Conservation (phyloP, 1,140 invertebrate species). For the Drosophila leontia region DNA sequence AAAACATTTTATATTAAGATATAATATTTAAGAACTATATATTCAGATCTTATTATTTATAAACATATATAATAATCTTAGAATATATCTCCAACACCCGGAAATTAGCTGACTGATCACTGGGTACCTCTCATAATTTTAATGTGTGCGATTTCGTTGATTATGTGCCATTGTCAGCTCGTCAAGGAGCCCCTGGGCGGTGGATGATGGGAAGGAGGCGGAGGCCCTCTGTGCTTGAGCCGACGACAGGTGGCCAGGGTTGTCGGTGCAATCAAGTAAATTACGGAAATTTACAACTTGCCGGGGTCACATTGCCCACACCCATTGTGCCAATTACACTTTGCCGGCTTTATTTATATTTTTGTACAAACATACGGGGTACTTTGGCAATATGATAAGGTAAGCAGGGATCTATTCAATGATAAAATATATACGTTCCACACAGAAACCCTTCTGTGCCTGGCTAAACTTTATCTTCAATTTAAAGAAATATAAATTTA, state of each 20-base stretch:
- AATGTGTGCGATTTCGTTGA: slow-evolving; percentile 63
- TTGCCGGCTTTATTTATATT: slow-evolving; percentile 12
- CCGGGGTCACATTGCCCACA: slow-evolving; percentile 32
- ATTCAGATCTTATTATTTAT: too few species aligned
- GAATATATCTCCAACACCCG: not conserved
- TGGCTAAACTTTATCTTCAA: not conserved
- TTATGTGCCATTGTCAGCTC: slow-evolving; percentile 61
- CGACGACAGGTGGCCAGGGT: slow-evolving; percentile 54
- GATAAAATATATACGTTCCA: not conserved
- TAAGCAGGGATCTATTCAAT: not conserved
- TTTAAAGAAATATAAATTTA: too few species aligned
- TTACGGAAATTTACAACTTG: slow-evolving; percentile 70
- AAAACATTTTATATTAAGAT: not conserved
- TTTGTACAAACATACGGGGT: not conserved
- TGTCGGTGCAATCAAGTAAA: slow-evolving; percentile 67
- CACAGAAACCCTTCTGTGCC: not conserved
- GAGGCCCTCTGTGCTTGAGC: not conserved
- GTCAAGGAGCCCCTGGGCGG: slow-evolving; percentile 12
- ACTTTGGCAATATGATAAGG: not conserved
- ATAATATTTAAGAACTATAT: not conserved
- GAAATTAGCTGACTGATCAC: not conserved
- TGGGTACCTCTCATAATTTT: slow-evolving; percentile 35
- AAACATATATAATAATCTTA: too few species aligned
- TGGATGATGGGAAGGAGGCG: not conserved
- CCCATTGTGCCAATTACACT: slow-evolving; percentile 1